These are phyloP conservation scores for Siphamia tubifer DNA, from an alignment of 2,113 vertebrate genomes.

Conservation along the genomic window DNA sequence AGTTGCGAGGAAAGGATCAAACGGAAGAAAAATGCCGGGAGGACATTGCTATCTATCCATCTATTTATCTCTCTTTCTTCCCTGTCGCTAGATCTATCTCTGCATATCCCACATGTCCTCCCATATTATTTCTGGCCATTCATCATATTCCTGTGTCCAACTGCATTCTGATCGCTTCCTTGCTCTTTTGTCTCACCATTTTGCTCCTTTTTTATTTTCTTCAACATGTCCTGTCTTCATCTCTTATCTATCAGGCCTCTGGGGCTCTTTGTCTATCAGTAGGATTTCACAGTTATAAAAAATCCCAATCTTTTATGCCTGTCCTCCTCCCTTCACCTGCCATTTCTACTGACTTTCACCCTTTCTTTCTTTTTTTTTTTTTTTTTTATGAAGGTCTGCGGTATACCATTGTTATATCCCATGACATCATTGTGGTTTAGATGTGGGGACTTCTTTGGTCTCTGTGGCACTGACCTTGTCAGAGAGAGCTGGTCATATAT, in stretches of 20 bases:
- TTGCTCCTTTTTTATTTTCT: constrained; percentile 26
- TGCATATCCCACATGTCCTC: constrained; percentile 42
- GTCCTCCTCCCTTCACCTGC: constrained; percentile 9
- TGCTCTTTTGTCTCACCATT: constrained; percentile 44
- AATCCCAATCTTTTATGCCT: constrained; percentile 22
- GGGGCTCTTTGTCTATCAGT: constrained; percentile 51
- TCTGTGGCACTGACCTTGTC: constrained; percentile 25
- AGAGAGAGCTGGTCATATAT: background rate
- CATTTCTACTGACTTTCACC: background rate
- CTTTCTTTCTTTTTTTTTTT: background rate
- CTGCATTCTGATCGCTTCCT: constrained; percentile 48
- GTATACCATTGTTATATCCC: background rate
- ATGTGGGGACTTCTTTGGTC: constrained; percentile 1
- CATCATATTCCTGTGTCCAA: constrained; percentile 50
- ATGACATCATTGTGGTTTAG: constrained; percentile 16
- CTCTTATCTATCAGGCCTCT: constrained; percentile 48
- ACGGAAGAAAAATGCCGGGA: constrained; percentile 51
- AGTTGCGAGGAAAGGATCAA: constrained; percentile 56
- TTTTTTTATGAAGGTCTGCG: background rate
- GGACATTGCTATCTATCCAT: constrained; percentile 53
- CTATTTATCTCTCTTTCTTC: constrained; percentile 44
- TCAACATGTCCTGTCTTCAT: constrained; percentile 27
- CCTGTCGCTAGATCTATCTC: constrained; percentile 32
- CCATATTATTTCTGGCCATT: constrained; percentile 53
- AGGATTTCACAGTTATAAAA: constrained; percentile 57